Base-by-base conservation (phyloP, 1,140 invertebrate genomes). In the Mycetomoellerius zeteki region DNA sequence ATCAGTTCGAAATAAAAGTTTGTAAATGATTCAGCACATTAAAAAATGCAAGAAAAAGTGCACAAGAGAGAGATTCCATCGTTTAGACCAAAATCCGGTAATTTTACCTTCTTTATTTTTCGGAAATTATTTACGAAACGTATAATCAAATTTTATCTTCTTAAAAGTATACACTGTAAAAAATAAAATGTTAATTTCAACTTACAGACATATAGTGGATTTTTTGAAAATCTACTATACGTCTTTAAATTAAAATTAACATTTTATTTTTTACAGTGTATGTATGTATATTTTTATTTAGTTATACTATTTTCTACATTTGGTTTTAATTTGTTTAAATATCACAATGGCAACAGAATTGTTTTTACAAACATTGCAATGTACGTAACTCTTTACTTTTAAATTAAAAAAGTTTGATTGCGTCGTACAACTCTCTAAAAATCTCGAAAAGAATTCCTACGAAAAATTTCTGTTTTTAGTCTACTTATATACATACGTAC, bases 371-470 rank as follows among this genome's bases (percentile, higher is more conserved):
- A 43, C 33, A 21, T 67, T 43, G 64, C 7, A 19, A 37, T 8
- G 33, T 37, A 5, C 4, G 16, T 37, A 21, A 43, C 64, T 67
- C 43, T 67, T 12, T 67, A 67, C 4, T 67, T 67, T 67, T 67
- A 14, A 67, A 67, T 43, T 33, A 67, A 67, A 67, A 43, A 67
- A 67, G 64, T 43, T 67, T 33, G 19, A 67, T 67, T 43, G 33
- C 64, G 30, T 62, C 24, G 24, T 30, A 62, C 12, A 65, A 65
- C 19, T 37, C 5, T 64, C 2, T 19, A 64, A 64, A 64, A 33
- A 27, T 62, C 14, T 62, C 5, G 10, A 60, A 60, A 62, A 6
- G 30, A 24, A 65, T 65, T 30, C 0, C 27, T 30, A 65, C 3
- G 6, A 21, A 67, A 43, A 30, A 62, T 2, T 4, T 37, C 33